A percentile compares a stretch with the other conserved stretches of the same genome.
Conservation (phyloP, 23 tunicate genomes). For the Oikopleura dioica region DNA sequence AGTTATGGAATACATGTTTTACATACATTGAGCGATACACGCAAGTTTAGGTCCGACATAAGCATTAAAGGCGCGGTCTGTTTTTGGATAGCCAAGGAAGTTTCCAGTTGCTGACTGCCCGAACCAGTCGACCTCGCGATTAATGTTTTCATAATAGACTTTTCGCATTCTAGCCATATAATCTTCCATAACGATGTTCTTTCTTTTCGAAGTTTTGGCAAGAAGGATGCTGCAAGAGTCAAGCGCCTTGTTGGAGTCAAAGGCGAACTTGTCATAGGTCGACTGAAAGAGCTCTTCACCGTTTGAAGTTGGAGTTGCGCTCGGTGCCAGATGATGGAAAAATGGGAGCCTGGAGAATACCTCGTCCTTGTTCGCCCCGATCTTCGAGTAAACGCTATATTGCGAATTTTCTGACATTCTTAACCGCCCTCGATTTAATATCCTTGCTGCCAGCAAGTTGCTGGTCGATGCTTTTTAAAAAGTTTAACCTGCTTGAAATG, state of each 20-base stretch:
- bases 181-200: not conserved
- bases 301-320: too few relatives aligned
- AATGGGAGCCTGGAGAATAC: too few relatives aligned
- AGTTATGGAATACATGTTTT: not conserved
- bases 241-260: not conserved
- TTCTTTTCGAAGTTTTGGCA: not conserved
- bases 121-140: not conserved
- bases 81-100: not conserved
- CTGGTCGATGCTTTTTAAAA: too few relatives aligned
- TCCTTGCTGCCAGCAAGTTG: too few relatives aligned
- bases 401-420: too few relatives aligned
- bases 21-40: not conserved
- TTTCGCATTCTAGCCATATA: not conserved
- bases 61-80: not conserved
- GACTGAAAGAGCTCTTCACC: too few relatives aligned
- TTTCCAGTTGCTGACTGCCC: not conserved
- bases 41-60: not conserved
- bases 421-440: too few relatives aligned
- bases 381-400: too few relatives aligned
- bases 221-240: not conserved
- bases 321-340: too few relatives aligned
- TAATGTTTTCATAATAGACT: not conserved
- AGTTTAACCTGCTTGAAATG: too few relatives aligned
- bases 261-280: too few relatives aligned
- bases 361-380: too few relatives aligned